Evolutionary conservation across 2,888 invertebrate species (phyloP).

Genomic region (Micropterix aruncella): DNA sequence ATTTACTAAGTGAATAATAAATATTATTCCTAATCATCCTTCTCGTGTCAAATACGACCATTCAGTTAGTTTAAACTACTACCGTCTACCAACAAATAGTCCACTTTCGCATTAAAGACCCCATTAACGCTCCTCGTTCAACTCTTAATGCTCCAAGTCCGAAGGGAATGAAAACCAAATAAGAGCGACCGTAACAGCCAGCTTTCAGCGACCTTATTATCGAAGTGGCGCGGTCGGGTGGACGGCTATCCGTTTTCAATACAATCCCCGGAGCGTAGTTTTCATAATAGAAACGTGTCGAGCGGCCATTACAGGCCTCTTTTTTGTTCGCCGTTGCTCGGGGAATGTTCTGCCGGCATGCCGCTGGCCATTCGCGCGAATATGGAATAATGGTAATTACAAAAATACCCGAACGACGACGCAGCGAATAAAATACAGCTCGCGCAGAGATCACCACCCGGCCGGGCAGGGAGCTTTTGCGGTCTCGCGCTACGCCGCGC

Average conservation of each 20-base stretch:
- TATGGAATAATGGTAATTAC: slow-evolving; percentile 13
- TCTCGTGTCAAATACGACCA: too few relatives aligned
- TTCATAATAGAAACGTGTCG: not conserved
- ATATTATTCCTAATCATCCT: too few relatives aligned
- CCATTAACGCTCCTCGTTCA: too few relatives aligned
- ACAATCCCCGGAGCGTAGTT: not conserved
- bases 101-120: too few relatives aligned
- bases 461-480: slow-evolving; percentile 4
- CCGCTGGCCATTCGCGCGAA: slow-evolving; percentile 10
- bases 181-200: too few relatives aligned
- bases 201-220: too few relatives aligned
- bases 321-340: slow-evolving; percentile 5
- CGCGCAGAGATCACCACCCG: slow-evolving; percentile 9
- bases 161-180: too few relatives aligned
- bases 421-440: not conserved
- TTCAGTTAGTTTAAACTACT: too few relatives aligned
- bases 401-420: slow-evolving; percentile 6
- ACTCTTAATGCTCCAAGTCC: too few relatives aligned
- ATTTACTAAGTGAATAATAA: too few relatives aligned
- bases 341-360: slow-evolving; percentile 3
- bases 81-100: too few relatives aligned
- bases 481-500: not conserved
- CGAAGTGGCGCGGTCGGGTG: too few relatives aligned
- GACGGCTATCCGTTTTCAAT: not conserved
- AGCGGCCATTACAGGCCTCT: not conserved